Evolutionary conservation across 2,888 invertebrate genomes (phyloP).

Genomic region (Alviniconcha strummeri): DNA sequence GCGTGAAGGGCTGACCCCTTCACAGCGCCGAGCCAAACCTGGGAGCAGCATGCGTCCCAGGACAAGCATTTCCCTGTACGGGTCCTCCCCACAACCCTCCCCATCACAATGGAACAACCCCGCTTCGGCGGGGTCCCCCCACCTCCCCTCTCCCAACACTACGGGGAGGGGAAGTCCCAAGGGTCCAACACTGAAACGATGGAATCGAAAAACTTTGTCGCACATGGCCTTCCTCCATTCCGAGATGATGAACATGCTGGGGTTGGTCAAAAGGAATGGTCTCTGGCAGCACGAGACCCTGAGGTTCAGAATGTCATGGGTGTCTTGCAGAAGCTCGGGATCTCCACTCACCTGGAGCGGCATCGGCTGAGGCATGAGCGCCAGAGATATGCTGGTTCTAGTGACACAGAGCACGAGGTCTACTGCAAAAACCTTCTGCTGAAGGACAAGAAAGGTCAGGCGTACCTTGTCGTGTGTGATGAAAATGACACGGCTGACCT

Average conservation of each 20-base stretch:
- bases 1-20: conserved; percentile 20
- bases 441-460: conserved; percentile 28
- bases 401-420: neutral
- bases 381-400: neutral
- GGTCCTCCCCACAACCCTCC: conserved; percentile 2
- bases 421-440: conserved; percentile 27
- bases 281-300: neutral
- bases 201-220: neutral
- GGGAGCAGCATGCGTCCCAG: conserved; percentile 26
- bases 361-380: conserved; percentile 17
- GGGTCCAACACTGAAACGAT: neutral
- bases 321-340: conserved; percentile 11
- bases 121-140: conserved; percentile 28
- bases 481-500: conserved; percentile 21
- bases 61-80: neutral
- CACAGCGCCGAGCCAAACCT: conserved; percentile 12
- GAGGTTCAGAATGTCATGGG: conserved; percentile 16
- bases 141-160: conserved; percentile 19
- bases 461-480: conserved; percentile 12
- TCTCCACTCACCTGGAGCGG: conserved; percentile 5
- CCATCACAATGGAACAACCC: conserved; percentile 23
- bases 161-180: conserved; percentile 21
- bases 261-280: neutral
- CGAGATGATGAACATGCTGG: neutral
- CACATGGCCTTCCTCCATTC: neutral